Conservation (phyloP, 1,140 invertebrate species). For the Varroa destructor region DNA sequence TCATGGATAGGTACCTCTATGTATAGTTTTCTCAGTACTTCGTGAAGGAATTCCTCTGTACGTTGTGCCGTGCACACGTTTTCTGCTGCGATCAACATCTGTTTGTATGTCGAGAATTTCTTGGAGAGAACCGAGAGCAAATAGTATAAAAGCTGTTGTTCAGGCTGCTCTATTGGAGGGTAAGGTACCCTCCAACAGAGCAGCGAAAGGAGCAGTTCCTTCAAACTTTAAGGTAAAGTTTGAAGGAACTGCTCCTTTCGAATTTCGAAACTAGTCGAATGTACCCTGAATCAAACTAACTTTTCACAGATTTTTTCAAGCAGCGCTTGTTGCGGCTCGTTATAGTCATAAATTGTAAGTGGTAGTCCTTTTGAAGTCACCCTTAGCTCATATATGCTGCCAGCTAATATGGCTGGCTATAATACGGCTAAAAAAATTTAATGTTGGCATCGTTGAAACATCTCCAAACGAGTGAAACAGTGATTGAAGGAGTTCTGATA, state of each 20-base stretch:
- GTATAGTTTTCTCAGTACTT: no score
- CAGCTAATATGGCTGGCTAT: constrained; percentile 78
- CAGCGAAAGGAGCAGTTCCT: no score
- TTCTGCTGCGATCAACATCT: constrained; percentile 61
- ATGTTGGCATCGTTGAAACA: constrained; percentile 69
- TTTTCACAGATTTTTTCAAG: constrained; percentile 73
- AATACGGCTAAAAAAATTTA: constrained; percentile 77
- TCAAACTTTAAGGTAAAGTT: constrained; percentile 43
- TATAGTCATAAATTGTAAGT: constrained; percentile 73
- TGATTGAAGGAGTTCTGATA: constrained; percentile 69
- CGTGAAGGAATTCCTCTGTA: neutral
- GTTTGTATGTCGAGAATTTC: constrained; percentile 70
- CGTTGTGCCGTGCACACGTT: constrained; percentile 65
- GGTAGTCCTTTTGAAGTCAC: constrained; percentile 65
- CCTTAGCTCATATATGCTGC: constrained; percentile 58
- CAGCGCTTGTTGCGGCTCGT: constrained; percentile 72
- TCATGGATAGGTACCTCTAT: constrained; percentile 55
- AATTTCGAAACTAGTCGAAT: constrained; percentile 72
- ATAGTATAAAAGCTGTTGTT: constrained; percentile 79
- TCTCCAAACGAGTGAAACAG: constrained; percentile 66
- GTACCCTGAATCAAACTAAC: constrained; percentile 63
- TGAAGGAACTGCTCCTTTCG: constrained; percentile 70
- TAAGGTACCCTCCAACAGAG: constrained; percentile 36
- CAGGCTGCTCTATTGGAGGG: constrained; percentile 71
- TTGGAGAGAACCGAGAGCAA: constrained; percentile 66